Evolutionary conservation across 2,888 invertebrate species (phyloP), one percentile per base, ranked within the genome.

Genomic region (Xestoiulus laeticollis): DNA sequence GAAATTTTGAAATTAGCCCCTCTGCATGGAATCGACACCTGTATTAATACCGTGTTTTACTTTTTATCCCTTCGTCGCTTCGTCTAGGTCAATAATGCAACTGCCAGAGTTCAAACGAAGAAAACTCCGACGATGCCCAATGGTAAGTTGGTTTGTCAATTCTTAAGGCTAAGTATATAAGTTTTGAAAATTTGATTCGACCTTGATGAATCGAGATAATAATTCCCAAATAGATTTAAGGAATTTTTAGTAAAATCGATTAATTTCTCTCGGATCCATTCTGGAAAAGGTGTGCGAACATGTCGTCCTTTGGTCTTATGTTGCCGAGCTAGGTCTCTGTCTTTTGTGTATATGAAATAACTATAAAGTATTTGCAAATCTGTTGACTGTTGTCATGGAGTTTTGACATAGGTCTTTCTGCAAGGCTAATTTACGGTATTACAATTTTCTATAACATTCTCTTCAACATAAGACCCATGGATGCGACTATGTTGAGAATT

Each of bases 21-120:
- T 30, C 14, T 6, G n/a, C 26, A 30, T 78, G 30, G 14, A 78
- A 78, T 78, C 12, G 30, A 48, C 38, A 38, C 26, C 12, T n/a
- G n/a, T 59, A 83, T 19, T 87, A 82, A 87, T 44, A 82, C 30
- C 32, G 8, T 32, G n/a, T 87, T 53, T 87, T 53, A 85, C 82
- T n/a, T 87, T 90, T 90, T 89, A 89, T 90, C 90, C 90, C 90
- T 90, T 91, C 90, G 91, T 91, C 92, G 91, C 93, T 89, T 90
- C 89, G 90, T 90, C 92, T 94, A 98, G 98, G 98, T 99, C 93
- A 99, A 99, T 95, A 99, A 99, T 94, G 99, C 99, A 91, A 99
- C 99, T 91, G 99, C 99, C 91, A 95, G 99, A 94, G 98, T 99
- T 93, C 99, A 99, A 95, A 99, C 99, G 92, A 98, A 98, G 95